Evolutionary conservation across 1,140 invertebrate genomes (phyloP), one percentile per base, ranked within the genome.

Genomic region (Physella acuta): DNA sequence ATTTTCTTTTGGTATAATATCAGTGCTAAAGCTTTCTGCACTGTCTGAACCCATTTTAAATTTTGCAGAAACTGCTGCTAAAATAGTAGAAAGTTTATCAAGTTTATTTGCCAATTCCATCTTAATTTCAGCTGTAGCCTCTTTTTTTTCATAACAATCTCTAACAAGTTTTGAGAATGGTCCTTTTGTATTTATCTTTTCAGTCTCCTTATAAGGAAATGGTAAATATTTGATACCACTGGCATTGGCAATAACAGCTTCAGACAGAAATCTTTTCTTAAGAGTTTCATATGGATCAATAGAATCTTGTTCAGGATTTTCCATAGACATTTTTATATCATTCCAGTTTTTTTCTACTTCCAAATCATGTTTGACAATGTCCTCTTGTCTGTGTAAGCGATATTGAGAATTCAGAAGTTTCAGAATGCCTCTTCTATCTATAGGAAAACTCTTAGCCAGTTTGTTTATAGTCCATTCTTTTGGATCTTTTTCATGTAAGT

Each of bases 371-470:
- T 34, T 8, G 16, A 36, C 1, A 14, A 65, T 52, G 33, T 65
- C 62, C 31, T 52, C 20, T 16, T 20, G n/a, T 34, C 44, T 2
- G 33, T 26, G 26, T 31, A 65, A 26, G 4, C 44, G 24, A 51
- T 52, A 24, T 17, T 26, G 30, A 3, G 62, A 65, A 4, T 65
- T 53, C 28, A 65, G 17, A 20, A 53, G 51, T 24, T 33, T 52
- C 14, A 4, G 33, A 65, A 65, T 53, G 16, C 26, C 33, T 30
- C 20, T 24, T 33, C 16, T 16, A 52, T 24, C 20, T 30, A 65
- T 49, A 30, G 62, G 62, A 52, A 65, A 65, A 24, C 24, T 20
- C 17, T 65, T 49, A 44, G 62, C 37, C 31, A 65, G 44, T 52
- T 4, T 24, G 1, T 52, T 16, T 3, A 52, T 30, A 52, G 20